Evolutionary conservation across 2,113 vertebrate genomes (phyloP).

Genomic region (Aspidoscelis tigris): DNA sequence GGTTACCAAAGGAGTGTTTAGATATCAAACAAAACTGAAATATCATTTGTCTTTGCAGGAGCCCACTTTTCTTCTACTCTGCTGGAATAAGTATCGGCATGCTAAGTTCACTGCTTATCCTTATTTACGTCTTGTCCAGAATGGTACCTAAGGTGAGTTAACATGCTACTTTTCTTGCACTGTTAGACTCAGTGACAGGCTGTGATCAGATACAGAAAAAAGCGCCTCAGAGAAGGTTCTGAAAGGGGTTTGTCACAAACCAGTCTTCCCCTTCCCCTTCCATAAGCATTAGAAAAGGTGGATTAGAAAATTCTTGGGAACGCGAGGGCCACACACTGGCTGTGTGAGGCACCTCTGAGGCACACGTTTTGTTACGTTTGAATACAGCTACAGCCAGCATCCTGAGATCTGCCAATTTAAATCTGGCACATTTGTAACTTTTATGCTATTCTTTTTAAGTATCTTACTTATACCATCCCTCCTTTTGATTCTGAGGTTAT

Average conservation of each 20-base stretch:
- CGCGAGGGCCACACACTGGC: too few relatives aligned
- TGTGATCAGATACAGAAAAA: too few relatives aligned
- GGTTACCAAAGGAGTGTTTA: too few relatives aligned
- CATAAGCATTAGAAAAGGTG: too few relatives aligned
- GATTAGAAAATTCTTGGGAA: too few relatives aligned
- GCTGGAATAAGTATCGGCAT: slow-evolving; percentile 91
- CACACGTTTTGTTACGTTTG: too few relatives aligned
- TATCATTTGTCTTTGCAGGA: slow-evolving; percentile 74
- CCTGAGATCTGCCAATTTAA: too few relatives aligned
- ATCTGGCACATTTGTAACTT: background rate
- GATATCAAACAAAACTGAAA: background rate
- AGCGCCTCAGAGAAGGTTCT: too few relatives aligned
- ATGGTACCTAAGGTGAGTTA: slow-evolving; percentile 88
- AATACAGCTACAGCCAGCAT: accelerated
- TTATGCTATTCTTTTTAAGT: background rate
- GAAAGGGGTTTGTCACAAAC: too few relatives aligned
- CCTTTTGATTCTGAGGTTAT: background rate
- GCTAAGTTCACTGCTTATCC: slow-evolving; percentile 90
- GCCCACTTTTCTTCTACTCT: slow-evolving; percentile 92
- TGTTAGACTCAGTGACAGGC: background rate
- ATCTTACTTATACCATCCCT: background rate
- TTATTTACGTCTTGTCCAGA: slow-evolving; percentile 87
- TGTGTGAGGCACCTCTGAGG: too few relatives aligned
- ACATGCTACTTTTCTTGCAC: background rate
- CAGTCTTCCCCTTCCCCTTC: too few relatives aligned